phyloP scores from a whole-genome alignment of 2,888 invertebrate species.

The Cryptus armator region DNA sequence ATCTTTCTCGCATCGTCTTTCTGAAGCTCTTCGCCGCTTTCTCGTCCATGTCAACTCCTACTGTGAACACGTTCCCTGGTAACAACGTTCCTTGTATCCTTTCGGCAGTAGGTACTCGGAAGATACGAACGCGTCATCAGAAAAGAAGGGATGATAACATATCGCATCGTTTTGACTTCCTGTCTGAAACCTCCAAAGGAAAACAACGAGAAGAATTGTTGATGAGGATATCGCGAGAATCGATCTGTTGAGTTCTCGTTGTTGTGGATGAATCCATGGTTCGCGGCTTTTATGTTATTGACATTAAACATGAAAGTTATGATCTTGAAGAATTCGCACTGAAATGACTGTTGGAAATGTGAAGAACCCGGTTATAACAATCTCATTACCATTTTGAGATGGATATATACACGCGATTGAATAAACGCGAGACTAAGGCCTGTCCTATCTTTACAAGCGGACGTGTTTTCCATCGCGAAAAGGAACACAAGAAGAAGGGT shows the following conservation, averaged over 20 bases:
- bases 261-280: not conserved
- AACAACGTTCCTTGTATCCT: slow-evolving; percentile 12
- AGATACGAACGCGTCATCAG: not conserved
- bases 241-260: not conserved
- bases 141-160: not conserved
- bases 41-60: slow-evolving; percentile 28
- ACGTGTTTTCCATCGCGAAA: not conserved
- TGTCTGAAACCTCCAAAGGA: not conserved
- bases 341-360: not conserved
- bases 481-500: not conserved
- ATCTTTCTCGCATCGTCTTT: slow-evolving; percentile 60
- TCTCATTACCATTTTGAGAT: not conserved
- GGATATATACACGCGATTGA: not conserved
- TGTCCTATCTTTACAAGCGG: not conserved
- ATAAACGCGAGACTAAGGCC: not conserved
- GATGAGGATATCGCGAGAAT: not conserved
- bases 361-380: not conserved
- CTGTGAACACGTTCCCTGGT: not conserved
- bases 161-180: not conserved
- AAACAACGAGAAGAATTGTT: not conserved
- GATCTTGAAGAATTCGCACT: not conserved
- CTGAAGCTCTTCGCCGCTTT: slow-evolving; percentile 50
- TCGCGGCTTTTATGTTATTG: not conserved
- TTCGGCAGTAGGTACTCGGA: not conserved
- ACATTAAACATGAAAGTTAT: not conserved